Evolutionary conservation across 2,797 vertebrate species (phyloP), one percentile per base, ranked within the genome.

Genomic region (Fratercula arctica): DNA sequence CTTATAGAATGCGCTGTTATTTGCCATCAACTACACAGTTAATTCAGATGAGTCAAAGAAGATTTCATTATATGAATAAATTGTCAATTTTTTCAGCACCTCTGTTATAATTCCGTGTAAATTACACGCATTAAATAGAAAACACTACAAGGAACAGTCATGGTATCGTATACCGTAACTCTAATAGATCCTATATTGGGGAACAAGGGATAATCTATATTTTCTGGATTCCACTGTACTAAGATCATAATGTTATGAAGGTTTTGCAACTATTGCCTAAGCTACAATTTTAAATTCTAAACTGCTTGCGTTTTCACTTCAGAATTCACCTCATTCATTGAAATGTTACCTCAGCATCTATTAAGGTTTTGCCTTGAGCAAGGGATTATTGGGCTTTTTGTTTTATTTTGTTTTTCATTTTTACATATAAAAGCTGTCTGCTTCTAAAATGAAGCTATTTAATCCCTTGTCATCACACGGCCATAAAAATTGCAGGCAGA

Each of bases 401-500:
- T 95, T 95, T 96, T 93, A 92, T 96, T 95, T 91, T 87, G 87
- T 35, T 94, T 95, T 94, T 93, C 83, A 82, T 95, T 97, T 97
- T 97, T 96, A 95, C 88, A 95, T 97, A 96, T 96, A 95, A 95
- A 95, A 96, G 85, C 95, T 93, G 87, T 94, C 95, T 98, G 96
- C 95, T 96, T 96, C 95, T 96, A 96, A 98, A 97, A 97, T 96
- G 95, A 98, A 98, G 97, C 95, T 97, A 97, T 97, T 97, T 96
- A 97, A 97, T 97, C 92, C 82, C 96, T 98, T 98, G 97, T 98
- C 98, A 97, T 98, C 97, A 97, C 96, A 97, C 88, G 97, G 95
- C 96, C 97, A 96, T 98, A 98, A 98, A 98, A 98, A 98, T 97
- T 96, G 95, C 96, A 98, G 97, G 97, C 98, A 97, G 97, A 90